These are phyloP conservation scores for Brachyhypopomus occidentalis DNA, from an alignment of 2,113 vertebrate species.

Conservation along the genomic window DNA sequence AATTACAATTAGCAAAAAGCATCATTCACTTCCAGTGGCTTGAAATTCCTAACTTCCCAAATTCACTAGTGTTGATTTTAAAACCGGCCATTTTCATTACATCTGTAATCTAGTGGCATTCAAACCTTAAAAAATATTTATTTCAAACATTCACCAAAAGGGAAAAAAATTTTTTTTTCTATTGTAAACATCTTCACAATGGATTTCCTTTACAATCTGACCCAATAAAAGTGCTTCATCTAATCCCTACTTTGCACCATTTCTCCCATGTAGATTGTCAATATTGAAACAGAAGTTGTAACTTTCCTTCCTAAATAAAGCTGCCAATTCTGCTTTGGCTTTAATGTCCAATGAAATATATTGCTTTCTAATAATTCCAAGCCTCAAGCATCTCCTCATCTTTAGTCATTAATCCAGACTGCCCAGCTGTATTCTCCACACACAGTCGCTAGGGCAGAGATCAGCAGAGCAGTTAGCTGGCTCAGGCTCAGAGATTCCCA, in stretches of 20 bases:
- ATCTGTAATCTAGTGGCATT: constrained; percentile 6
- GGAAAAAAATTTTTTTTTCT: constrained; percentile 17
- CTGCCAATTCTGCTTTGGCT: constrained; percentile 17
- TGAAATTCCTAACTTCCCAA: neutral
- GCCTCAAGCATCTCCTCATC: neutral
- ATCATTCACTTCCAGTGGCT: neutral
- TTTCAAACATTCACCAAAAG: constrained; percentile 12
- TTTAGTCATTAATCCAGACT: neutral
- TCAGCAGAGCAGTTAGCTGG: neutral
- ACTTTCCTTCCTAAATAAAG: neutral
- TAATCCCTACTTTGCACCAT: constrained; percentile 13
- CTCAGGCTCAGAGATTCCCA: neutral
- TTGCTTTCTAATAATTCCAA: constrained; percentile 29
- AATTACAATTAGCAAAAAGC: neutral
- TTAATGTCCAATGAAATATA: neutral
- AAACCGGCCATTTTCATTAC: neutral
- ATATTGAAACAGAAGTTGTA: neutral
- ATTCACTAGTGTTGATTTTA: neutral
- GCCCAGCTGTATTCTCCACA: neutral
- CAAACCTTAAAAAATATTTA: neutral
- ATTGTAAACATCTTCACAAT: constrained; percentile 40
- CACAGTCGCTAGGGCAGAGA: neutral
- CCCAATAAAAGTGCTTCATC: constrained; percentile 44
- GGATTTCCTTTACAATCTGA: neutral
- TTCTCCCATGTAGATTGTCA: neutral